Evolutionary conservation across 2,888 invertebrate genomes (phyloP).

Genomic region (Hoplodrina ambigua): DNA sequence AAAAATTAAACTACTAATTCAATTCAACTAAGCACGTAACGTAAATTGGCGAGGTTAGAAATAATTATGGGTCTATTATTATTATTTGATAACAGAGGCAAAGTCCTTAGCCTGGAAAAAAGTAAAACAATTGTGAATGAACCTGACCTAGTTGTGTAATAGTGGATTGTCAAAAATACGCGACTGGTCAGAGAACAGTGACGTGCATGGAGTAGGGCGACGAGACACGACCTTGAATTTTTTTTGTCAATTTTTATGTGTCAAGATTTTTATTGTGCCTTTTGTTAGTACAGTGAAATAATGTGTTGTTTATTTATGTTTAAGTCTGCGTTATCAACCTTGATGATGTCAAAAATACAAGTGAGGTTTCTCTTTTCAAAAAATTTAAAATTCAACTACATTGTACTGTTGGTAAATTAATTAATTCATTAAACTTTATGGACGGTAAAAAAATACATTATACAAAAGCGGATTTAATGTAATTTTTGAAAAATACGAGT

Average conservation of each 20-base stretch:
- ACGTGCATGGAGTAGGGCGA: conserved; percentile 43
- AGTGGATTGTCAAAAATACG: conserved; percentile 39
- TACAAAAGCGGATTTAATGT: too few relatives aligned
- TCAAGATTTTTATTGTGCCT: conserved; percentile 24
- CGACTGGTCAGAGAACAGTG: conserved; percentile 20
- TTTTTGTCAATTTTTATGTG: conserved; percentile 20
- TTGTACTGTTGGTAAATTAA: too few relatives aligned
- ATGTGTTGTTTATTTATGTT: background rate
- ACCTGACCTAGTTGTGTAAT: conserved; percentile 66
- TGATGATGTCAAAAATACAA: too few relatives aligned
- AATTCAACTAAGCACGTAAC: background rate
- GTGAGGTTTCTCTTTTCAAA: too few relatives aligned
- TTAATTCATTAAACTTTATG: too few relatives aligned
- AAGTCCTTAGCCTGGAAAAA: conserved; percentile 60
- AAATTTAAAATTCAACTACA: too few relatives aligned
- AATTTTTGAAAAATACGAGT: too few relatives aligned
- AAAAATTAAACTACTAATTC: background rate
- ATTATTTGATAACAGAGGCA: conserved; percentile 49
- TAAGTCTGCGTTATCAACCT: too few relatives aligned
- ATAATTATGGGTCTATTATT: conserved; percentile 33
- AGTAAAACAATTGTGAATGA: conserved; percentile 46
- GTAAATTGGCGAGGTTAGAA: conserved; percentile 34
- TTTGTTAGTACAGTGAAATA: background rate
- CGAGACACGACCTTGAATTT: background rate
- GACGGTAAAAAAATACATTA: too few relatives aligned